Evolutionary conservation across 2,797 vertebrate species (phyloP).

Genomic region (Cyclura pinguis): DNA sequence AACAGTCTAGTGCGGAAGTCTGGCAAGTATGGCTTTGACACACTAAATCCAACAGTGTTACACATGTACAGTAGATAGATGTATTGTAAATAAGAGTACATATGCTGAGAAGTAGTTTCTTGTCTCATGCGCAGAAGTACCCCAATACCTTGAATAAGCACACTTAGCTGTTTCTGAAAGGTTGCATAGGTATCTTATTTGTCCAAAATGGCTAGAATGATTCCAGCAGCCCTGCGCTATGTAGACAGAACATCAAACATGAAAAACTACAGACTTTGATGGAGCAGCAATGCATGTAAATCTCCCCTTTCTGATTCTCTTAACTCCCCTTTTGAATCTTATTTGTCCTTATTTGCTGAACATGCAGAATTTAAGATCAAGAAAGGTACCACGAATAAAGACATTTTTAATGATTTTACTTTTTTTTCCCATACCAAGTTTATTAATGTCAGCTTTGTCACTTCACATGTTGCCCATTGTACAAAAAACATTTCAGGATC

Average conservation of each 20-base stretch:
- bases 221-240: not conserved
- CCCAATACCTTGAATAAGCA: no score
- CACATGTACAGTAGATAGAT: not conserved
- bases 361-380: not conserved
- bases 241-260: not conserved
- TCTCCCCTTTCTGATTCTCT: not conserved
- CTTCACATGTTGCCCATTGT: not conserved
- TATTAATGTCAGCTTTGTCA: conserved; percentile 12
- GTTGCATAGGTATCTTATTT: not conserved
- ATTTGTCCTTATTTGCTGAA: not conserved
- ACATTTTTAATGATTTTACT: not conserved
- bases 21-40: no score
- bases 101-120: not conserved
- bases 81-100: not conserved
- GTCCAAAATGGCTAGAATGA: not conserved
- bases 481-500: not conserved
- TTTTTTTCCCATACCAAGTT: not conserved
- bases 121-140: not conserved
- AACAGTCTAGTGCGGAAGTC: no score
- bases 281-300: not conserved
- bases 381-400: not conserved
- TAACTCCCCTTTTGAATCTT: not conserved
- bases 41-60: not conserved
- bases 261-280: not conserved
- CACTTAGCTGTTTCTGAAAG: not conserved